Evolutionary conservation across 1,140 invertebrate species (phyloP).

Genomic region (Cydia strobilella): DNA sequence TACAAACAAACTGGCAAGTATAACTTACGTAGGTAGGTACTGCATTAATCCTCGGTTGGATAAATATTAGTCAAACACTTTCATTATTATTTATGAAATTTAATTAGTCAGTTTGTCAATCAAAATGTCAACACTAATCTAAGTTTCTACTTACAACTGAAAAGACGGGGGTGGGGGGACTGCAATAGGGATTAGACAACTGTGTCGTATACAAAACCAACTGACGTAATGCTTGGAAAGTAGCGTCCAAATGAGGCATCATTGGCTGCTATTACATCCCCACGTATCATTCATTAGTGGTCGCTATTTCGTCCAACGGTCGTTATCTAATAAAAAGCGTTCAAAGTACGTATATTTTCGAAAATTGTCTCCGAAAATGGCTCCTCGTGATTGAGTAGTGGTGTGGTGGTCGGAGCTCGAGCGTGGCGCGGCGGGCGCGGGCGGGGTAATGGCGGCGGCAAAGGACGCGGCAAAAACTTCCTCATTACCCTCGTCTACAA

Average conservation of each 20-base stretch:
- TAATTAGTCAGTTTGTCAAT: no score
- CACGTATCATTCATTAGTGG: slow-evolving; percentile 37
- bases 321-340: slow-evolving; percentile 44
- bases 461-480: slow-evolving; percentile 64
- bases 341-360: slow-evolving; percentile 40
- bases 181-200: not conserved
- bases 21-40: no score
- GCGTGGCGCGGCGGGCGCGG: slow-evolving; percentile 31
- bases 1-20: no score
- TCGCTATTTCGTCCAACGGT: slow-evolving; percentile 35
- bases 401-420: slow-evolving; percentile 32
- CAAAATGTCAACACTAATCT: no score
- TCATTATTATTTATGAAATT: no score
- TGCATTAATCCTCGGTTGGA: no score
- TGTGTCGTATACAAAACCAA: slow-evolving; percentile 12
- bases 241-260: slow-evolving; percentile 29
- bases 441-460: slow-evolving; percentile 37
- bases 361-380: slow-evolving; percentile 43
- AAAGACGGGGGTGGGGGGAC: no score
- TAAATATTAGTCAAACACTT: no score
- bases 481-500: slow-evolving; percentile 62
- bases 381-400: slow-evolving; percentile 35
- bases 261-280: slow-evolving; percentile 34
- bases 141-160: not conserved
- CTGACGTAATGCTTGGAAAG: slow-evolving; percentile 30